Evolutionary conservation across 2,797 vertebrate genomes (phyloP), one percentile per base, ranked within the genome.

Genomic region (Premnoplex brunnescens): DNA sequence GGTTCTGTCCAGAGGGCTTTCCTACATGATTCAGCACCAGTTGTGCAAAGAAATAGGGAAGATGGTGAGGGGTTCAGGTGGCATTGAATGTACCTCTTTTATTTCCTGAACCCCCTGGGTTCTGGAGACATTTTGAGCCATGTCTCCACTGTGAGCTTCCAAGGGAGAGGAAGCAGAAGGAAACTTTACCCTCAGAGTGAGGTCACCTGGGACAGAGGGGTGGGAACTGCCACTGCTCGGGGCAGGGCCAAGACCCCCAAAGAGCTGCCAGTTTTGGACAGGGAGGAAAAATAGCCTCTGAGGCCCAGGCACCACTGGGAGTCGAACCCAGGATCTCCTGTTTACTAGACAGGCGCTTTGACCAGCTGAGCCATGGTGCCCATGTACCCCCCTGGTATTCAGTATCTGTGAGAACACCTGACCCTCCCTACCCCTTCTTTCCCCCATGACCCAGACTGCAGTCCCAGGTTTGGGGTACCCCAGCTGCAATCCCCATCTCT

Each of bases 151-250:
- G 14, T 62, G 28, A 72, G 24, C 6, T 32, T 12, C 22, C 48
- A 24, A 26, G 18, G 17, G 12, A 60, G 21, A 37, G 6, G 18
- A 32, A 28, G 54, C 30, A 75, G 62, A 75, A 84, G 32, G 8
- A 86, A 73, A 72, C 4, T 10, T 76, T 39, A 12, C 4, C 15
- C n/a, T 4, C 7, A 27, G 7, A 39, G 2, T 2, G 26, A 28
- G 52, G 6, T 41, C 1, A 0, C 1, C 1, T 2, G 20, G 22
- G 30, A 46, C 17, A 59, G 36, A 39, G 10, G 4, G 13, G 9
- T 3, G 8, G 17, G 28, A 39, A 21, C 6, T 15, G 10, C 11
- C 2, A 1, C 20, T 52, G 7, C 13, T 68, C 2, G 1, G 20
- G 34, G 27, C 7, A 63, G 27, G 41, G 27, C 4, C 36, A 60